Evolutionary conservation across 2,113 vertebrate species (phyloP).

Genomic region (human (Homo sapiens)): GRCh38 chr7:39397001-39397500

Average conservation of each 20-base stretch:
- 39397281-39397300: neutral
- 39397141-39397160: neutral
- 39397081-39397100: neutral
- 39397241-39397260: neutral
- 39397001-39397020: neutral
- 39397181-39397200: neutral
- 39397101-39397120: neutral
- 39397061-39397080: neutral
- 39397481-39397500: too few relatives aligned
- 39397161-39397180: neutral
- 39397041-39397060: neutral
- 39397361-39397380: too few relatives aligned
- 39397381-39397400: too few relatives aligned
- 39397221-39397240: neutral
- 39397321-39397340: too few relatives aligned
- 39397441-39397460: too few relatives aligned
- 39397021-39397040: too few relatives aligned
- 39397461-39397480: too few relatives aligned
- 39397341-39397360: too few relatives aligned
- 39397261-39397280: neutral
- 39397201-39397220: neutral
- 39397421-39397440: too few relatives aligned
- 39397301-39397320: neutral
- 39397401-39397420: too few relatives aligned
- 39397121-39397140: neutral